Conservation (phyloP, 2,797 vertebrate genomes). For the Chelmon rostratus region DNA sequence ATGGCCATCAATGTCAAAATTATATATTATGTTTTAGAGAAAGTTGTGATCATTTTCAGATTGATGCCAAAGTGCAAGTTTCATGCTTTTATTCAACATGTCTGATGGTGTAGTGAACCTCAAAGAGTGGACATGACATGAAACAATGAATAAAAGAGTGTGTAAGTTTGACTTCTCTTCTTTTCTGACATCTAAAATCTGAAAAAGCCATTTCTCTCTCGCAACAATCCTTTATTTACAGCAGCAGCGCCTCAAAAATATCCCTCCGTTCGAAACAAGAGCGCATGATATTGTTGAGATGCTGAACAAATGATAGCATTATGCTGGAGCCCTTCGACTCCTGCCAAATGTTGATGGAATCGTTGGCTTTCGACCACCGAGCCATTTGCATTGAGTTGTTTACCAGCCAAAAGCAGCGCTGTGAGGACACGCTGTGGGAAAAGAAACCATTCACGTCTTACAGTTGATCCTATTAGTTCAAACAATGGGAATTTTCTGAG, state of each 20-base stretch:
- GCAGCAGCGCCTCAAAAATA: constrained; percentile 19
- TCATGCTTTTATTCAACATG: background rate
- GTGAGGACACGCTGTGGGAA: constrained; percentile 57
- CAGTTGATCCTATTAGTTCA: constrained; percentile 60
- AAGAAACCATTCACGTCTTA: constrained; percentile 36
- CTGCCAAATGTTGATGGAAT: constrained; percentile 85
- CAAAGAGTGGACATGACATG: background rate
- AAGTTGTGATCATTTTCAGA: background rate
- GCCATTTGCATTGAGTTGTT: constrained; percentile 82
- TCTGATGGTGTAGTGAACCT: background rate
- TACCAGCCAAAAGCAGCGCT: constrained; percentile 65
- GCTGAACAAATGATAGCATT: constrained; percentile 78
- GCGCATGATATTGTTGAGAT: constrained; percentile 77
- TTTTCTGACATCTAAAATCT: background rate
- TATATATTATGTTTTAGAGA: constrained; percentile 3
- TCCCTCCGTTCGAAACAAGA: constrained; percentile 49
- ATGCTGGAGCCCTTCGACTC: constrained; percentile 56
- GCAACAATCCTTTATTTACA: constrained; percentile 6
- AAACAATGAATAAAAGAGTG: background rate
- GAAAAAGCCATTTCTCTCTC: background rate
- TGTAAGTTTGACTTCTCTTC: background rate
- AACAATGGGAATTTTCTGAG: constrained; percentile 51
- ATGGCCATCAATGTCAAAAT: constrained; percentile 3
- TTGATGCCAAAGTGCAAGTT: background rate
- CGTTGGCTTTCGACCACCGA: constrained; percentile 70